Percentiles rank a stretch among this genome's conserved stretches.
phyloP scores from a whole-genome alignment of 2,888 invertebrate genomes.

The Nemotelus nigrinus region DNA sequence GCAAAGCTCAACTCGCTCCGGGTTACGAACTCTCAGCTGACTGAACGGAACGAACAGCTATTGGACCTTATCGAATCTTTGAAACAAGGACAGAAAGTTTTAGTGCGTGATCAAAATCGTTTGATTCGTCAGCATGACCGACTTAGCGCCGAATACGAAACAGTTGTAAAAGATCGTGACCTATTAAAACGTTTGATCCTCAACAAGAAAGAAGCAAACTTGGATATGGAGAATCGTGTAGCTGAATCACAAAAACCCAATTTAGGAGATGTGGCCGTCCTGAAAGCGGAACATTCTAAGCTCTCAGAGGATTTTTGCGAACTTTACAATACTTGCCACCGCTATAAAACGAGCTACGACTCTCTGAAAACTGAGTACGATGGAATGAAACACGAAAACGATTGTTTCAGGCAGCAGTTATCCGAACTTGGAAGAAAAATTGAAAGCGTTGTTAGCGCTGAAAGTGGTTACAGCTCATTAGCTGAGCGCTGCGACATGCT shows the following conservation, averaged over 20 bases:
- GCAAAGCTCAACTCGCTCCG: background rate
- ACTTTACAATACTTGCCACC: background rate
- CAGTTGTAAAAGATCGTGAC: slow-evolving; percentile 2
- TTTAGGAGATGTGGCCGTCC: background rate
- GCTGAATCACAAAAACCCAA: background rate
- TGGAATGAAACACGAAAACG: background rate
- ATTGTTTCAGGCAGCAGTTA: slow-evolving; percentile 1
- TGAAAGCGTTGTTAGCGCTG: background rate
- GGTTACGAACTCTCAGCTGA: background rate
- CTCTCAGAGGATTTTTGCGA: background rate
- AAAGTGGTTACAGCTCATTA: slow-evolving; percentile 1
- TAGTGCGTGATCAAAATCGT: slow-evolving; percentile 4
- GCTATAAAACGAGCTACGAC: background rate
- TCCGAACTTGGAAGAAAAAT: background rate
- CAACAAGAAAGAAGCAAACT: background rate
- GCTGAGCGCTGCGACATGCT: slow-evolving; percentile 10
- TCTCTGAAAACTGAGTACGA: background rate
- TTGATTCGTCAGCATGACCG: background rate
- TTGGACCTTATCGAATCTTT: background rate
- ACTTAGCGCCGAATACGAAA: background rate
- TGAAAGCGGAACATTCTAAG: slow-evolving; percentile 19
- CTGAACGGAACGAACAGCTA: background rate
- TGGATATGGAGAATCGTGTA: background rate
- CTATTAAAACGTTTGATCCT: background rate
- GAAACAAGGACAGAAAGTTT: background rate